A percentile compares a stretch with the other conserved stretches of the same genome.
Conservation (phyloP, 2,113 vertebrate genomes). For the Athene cunicularia region DNA sequence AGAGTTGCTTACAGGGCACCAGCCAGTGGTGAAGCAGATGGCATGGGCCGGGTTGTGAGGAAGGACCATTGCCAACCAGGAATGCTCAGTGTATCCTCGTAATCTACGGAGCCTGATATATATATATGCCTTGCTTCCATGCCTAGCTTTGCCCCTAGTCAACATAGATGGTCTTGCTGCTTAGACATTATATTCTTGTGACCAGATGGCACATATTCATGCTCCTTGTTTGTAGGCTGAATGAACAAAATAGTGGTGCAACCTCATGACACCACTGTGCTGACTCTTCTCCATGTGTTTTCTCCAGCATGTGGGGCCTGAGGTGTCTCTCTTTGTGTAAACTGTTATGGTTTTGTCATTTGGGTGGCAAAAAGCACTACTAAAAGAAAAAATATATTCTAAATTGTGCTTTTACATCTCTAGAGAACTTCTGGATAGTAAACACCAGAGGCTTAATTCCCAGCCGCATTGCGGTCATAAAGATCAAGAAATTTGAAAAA, state of each 20-base stretch:
- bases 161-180: neutral
- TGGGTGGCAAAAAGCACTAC: neutral
- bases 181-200: neutral
- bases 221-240: neutral
- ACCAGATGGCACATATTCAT: neutral
- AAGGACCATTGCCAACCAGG: neutral
- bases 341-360: neutral
- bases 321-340: neutral
- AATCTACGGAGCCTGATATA: neutral
- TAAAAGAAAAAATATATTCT: neutral
- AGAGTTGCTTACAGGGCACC: neutral
- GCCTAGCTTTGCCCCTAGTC: neutral
- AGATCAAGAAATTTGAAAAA: neutral
- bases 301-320: neutral
- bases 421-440: neutral
- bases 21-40: neutral
- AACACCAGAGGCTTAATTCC: neutral
- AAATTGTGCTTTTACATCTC: neutral
- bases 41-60: rapidly evolving
- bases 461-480: neutral
- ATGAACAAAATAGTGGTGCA: neutral
- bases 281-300: neutral
- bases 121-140: neutral
- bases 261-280: neutral
- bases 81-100: neutral